Base-by-base conservation (phyloP, 2,797 vertebrate genomes). In the Paguma larvata region DNA sequence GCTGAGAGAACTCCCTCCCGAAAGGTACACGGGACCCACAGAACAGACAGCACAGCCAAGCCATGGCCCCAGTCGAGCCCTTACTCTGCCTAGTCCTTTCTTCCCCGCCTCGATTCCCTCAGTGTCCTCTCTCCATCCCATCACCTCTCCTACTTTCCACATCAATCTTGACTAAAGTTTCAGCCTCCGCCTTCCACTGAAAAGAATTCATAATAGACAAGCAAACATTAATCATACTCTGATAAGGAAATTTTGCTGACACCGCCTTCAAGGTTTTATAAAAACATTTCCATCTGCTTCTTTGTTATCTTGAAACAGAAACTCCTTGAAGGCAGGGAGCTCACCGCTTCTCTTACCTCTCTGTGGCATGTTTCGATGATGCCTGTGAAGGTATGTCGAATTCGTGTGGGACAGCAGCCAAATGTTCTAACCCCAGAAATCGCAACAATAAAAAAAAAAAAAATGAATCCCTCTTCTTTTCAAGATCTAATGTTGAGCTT, bases 151-250 rank as follows among this genome's bases (percentile, higher is more conserved):
- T 51, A 34, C 79, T 90, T 95, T 84, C 79, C 25, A 70, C 32
- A 79, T 82, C 68, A 56, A 59, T 59, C 44, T 41, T 62, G 18
- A 75, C 2, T 21, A 27, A n/a, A 73, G 19, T 70, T 70, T 93
- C 41, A 94, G 30, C 9, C 19, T 38, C 21, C 30, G 11, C 75
- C 85, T 95, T 91, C 88, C 87, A 70, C 41, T 79, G 44, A 79
- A 92, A 79, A 95, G n/a, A 95, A 85, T 63, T 80, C 51, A 84
- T 79, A 79, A 78, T 18, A 56, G 73, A 93, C 91, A 82, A 88
- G 21, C 21, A 87, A 88, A 89, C 11, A 56, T 63, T 21, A 70
- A 82, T 83, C 48, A 65, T 21, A 84, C 32, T 88, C 85, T 82
- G 46, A 91, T 91, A 83, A 97, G 93, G n/a, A 67, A 95, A 83